Percentiles rank a stretch among this genome's conserved stretches.
Evolutionary conservation across 1,140 invertebrate species (phyloP).

Genomic region (Calycopis cecrops): DNA sequence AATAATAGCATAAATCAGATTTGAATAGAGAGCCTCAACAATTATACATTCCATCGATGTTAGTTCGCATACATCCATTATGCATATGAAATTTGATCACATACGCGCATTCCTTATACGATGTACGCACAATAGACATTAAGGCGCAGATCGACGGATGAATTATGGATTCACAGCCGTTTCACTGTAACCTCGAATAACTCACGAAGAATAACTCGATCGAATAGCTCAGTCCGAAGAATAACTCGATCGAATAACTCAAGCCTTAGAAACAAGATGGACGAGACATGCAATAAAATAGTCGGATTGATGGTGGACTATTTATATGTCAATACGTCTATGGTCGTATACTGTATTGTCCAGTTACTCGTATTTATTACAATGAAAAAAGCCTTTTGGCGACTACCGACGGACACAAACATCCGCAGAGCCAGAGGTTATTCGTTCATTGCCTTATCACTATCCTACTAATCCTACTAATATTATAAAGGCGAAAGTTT

Average conservation of each 20-base stretch:
- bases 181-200: not conserved
- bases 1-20: not conserved
- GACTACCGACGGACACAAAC: no score
- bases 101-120: slow-evolving; percentile 1
- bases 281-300: not conserved
- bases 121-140: slow-evolving; percentile 1
- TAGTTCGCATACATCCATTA: not conserved
- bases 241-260: no score
- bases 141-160: slow-evolving; percentile 1
- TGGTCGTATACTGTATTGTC: no score
- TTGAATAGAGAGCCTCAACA: slow-evolving; percentile 3
- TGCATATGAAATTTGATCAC: slow-evolving; percentile 5
- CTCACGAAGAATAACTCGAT: no score
- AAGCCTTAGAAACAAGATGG: not conserved
- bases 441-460: no score
- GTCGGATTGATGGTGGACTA: not conserved
- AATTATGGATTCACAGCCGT: not conserved
- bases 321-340: not conserved
- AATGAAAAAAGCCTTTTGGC: no score
- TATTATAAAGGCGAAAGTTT: no score
- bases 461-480: no score
- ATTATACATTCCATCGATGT: slow-evolving; percentile 8
- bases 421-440: no score
- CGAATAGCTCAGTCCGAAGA: no score
- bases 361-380: no score